Percentiles rank a stretch among this genome's conserved stretches.
These are phyloP conservation scores for Brachionichthys hirsutus DNA, from an alignment of 2,113 vertebrate species.

Conservation along the genomic window DNA sequence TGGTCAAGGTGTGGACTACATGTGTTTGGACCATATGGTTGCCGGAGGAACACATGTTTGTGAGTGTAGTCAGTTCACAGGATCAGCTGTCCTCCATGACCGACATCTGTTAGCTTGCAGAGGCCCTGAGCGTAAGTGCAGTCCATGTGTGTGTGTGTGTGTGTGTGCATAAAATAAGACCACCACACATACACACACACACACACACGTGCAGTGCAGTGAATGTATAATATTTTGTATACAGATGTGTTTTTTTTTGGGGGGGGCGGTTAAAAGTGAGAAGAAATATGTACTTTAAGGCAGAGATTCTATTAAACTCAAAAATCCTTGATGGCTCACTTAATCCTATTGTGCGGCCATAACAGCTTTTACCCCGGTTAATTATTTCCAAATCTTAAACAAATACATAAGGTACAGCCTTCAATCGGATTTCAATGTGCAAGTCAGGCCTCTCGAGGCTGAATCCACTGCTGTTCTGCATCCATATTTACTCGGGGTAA, in stretches of 20 bases:
- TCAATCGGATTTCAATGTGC: conserved; percentile 80
- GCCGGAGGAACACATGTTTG: conserved; percentile 62
- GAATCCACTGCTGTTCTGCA: conserved; percentile 69
- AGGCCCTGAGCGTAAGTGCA: conserved; percentile 46
- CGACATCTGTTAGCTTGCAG: conserved; percentile 70
- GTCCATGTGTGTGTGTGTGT: conserved; percentile 31
- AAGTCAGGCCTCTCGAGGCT: conserved; percentile 76
- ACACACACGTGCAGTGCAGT: conserved; percentile 22
- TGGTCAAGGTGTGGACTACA: conserved; percentile 41
- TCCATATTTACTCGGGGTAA: conserved; percentile 78
- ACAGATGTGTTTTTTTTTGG: conserved; percentile 46
- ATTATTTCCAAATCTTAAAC: conserved; percentile 82
- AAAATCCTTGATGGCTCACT: conserved; percentile 54
- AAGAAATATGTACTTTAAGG: conserved; percentile 53
- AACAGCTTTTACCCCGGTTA: conserved; percentile 80
- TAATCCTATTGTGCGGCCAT: conserved; percentile 71
- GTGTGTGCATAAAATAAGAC: too few relatives aligned
- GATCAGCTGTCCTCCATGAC: conserved; percentile 73
- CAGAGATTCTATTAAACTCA: conserved; percentile 52
- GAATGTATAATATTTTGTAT: conserved; percentile 42
- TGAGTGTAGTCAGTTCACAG: conserved; percentile 50
- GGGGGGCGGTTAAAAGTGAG: conserved; percentile 59
- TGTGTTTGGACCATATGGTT: conserved; percentile 71
- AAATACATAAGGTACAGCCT: conserved; percentile 78
- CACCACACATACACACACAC: conserved; percentile 35